Base-by-base conservation (phyloP, 2,797 vertebrate genomes). In the Alectoris magna region DNA sequence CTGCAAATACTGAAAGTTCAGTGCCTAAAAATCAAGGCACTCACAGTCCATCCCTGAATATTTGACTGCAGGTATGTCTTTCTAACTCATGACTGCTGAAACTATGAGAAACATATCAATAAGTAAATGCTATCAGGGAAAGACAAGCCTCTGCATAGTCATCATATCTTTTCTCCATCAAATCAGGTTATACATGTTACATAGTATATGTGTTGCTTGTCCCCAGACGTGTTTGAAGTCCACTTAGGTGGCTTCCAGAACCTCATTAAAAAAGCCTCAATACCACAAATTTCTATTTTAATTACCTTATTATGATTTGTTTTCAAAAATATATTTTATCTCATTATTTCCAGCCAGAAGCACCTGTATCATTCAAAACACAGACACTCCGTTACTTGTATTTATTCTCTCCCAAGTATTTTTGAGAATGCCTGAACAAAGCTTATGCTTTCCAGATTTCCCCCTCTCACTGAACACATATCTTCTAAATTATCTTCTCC, bases 401-500 rank as follows among this genome's bases (percentile, higher is more conserved):
- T 77, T 85, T 85, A 72, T 72, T 77, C 18, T 82, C 36, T 70
- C 36, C n/a, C 8, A 48, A 38, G n/a, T 75, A 70, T 68, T 90
- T 90, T 64, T 22, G 46, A 69, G 58, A 62, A 67, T 27, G 63
- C 31, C 56, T 85, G 49, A 75, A 80, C n/a, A 87, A 93, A 90
- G 27, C 84, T 77, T 74, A 60, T 38, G 84, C 58, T 93, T 95
- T 90, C 88, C 91, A 86, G 85, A 86, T 82, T 92, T 92, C 60
- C 60, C 79, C 83, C 80, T 68, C 75, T 89, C 49, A 75, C n/a
- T 29, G 62, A 87, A 87, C 26, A 58, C 26, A 53, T 55, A 90
- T 77, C 81, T 91, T 88, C 75, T 68, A 93, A 91, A 91, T 91
- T 85, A 90, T 22, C 78, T 93, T 72, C 46, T 64, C 38, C 43